Base-by-base conservation (phyloP, 2,888 invertebrate genomes). In the Linnaemya tessellans region DNA sequence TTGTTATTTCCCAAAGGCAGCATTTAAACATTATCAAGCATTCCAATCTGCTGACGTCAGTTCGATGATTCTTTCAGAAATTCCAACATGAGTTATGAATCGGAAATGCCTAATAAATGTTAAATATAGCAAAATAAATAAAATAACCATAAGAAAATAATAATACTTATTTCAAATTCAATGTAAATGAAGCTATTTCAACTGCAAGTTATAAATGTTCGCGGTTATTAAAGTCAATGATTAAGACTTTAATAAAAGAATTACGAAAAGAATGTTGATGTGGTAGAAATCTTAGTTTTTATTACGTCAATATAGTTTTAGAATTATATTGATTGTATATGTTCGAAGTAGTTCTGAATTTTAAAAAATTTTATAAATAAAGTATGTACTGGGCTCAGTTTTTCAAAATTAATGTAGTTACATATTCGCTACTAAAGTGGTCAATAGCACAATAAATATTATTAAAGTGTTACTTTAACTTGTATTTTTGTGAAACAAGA, bases 21-120 rank as follows among this genome's bases (percentile, higher is more conserved):
- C 38, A 18, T n/a, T 35, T 30, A 41, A 20, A 38, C 15, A 38
- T 64, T n/a, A 51, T 25, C 46, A 73, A n/a, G 0, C 25, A 62
- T 15, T 60, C 8, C 18, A 73, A 20, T n/a, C 20, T 15, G 49
- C 49, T 38, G 30, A n/a, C 18, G 38, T 75, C 62, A 64, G 43
- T 51, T 65, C 43, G 64, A n/a, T 41, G 20, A 18, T 65, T 20
- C 18, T 43, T 51, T 30, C 22, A 41, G 51, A 70, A 79, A 70
- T 77, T n/a, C 68, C 68, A 18, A n/a, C 68, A 78, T 68, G 67
- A 78, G 46, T 60, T 60, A 15, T 13, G 13, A 78, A 51, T 68
- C 67, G 78, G 78, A 78, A 78, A 78, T 78, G 58, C 58, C 38
- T 51, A 51, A 58, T 30, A 67, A 78, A 13, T 30, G 51, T 22